Evolutionary conservation across 2,888 invertebrate genomes (phyloP).

Genomic region (Watsonalla binaria): DNA sequence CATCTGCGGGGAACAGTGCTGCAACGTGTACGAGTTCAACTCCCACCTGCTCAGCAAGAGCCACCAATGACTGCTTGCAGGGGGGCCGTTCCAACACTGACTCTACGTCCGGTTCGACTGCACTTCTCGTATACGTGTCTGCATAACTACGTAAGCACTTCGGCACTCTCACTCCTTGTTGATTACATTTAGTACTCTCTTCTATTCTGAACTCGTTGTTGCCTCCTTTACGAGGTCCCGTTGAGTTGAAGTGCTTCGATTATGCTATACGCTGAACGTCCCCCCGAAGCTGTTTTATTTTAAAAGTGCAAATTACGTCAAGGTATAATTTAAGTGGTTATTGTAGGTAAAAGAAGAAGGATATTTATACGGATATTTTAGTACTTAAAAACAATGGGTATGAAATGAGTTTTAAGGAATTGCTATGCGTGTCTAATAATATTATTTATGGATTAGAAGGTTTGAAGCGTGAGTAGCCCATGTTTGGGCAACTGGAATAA

Average conservation of each 20-base stretch:
- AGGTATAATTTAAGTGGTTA: slow-evolving; percentile 62
- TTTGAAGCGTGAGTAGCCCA: slow-evolving; percentile 16
- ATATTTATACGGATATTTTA: slow-evolving; percentile 73
- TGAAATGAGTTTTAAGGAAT: slow-evolving; percentile 35
- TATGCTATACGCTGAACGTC: slow-evolving; percentile 70
- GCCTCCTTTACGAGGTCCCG: slow-evolving; percentile 23
- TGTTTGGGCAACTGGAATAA: slow-evolving; percentile 27
- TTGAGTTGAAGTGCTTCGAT: slow-evolving; percentile 65
- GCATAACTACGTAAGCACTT: slow-evolving; percentile 61
- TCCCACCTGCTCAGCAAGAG: slow-evolving; percentile 96
- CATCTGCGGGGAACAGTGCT: slow-evolving; percentile 96
- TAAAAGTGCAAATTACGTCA: slow-evolving; percentile 73
- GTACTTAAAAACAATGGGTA: slow-evolving; percentile 61
- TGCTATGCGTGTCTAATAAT: slow-evolving; percentile 26
- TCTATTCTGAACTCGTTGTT: slow-evolving; percentile 13
- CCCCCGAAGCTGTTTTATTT: slow-evolving; percentile 68
- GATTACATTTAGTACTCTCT: slow-evolving; percentile 14
- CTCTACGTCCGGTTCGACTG: slow-evolving; percentile 38
- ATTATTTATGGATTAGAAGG: slow-evolving; percentile 27
- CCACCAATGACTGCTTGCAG: slow-evolving; percentile 85
- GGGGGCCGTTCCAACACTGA: slow-evolving; percentile 70
- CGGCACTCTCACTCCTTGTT: slow-evolving; percentile 33
- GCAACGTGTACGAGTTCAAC: slow-evolving; percentile 98
- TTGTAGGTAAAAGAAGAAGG: slow-evolving; percentile 58
- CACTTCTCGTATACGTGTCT: slow-evolving; percentile 51